Percentiles rank a stretch among this genome's conserved stretches.
Conservation (phyloP, 2,113 vertebrate species). For the Nothobranchius furzeri region DNA sequence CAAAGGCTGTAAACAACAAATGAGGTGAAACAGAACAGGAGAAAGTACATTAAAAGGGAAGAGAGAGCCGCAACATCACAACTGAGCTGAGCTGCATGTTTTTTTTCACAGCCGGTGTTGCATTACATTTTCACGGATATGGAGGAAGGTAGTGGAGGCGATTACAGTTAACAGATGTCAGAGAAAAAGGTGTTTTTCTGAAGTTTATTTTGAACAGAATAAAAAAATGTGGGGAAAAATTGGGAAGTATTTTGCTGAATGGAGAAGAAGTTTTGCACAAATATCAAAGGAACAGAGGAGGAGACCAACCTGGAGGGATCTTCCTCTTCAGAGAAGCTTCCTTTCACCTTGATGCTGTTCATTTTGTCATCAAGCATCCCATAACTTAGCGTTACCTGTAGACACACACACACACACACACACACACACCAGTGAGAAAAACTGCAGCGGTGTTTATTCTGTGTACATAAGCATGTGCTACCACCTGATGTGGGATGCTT, state of each 20-base stretch:
- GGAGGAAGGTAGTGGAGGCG: neutral
- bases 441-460: neutral
- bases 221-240: neutral
- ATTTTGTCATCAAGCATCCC: constrained; percentile 90
- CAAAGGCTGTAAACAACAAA: neutral
- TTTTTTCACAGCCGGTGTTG: too few species aligned
- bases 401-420: neutral
- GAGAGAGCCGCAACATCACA: neutral
- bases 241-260: neutral
- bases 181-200: neutral
- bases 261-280: neutral
- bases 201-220: neutral
- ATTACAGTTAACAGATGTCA: neutral
- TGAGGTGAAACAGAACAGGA: neutral
- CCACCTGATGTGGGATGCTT: constrained; percentile 68
- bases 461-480: neutral
- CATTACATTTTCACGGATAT: too few species aligned
- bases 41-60: neutral
- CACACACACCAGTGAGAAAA: neutral
- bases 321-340: constrained; percentile 82
- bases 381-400: constrained; percentile 90
- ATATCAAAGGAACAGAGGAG: too few species aligned
- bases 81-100: too few species aligned
- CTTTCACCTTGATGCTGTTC: constrained; percentile 85
- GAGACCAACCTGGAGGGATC: constrained; percentile 85